These are phyloP conservation scores for Vulpes vulpes DNA, from an alignment of 2,113 vertebrate genomes.

Conservation along the genomic window DNA sequence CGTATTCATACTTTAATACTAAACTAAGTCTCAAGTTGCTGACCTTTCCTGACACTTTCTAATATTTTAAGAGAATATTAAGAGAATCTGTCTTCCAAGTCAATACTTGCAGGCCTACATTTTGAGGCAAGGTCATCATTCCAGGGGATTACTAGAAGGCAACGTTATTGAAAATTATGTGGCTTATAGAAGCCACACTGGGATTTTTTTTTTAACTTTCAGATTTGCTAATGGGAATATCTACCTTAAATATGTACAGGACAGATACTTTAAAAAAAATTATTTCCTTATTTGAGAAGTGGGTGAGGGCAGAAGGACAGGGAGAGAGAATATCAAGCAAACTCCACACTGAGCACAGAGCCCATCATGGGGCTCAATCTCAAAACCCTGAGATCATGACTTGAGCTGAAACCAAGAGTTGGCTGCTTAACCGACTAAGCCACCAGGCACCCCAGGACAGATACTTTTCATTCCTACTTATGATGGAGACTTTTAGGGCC, in stretches of 20 bases:
- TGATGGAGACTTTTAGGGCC: neutral
- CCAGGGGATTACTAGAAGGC: neutral
- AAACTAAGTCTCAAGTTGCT: neutral
- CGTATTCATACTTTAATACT: neutral
- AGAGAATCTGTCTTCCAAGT: neutral
- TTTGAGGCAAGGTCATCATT: neutral
- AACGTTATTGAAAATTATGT: neutral
- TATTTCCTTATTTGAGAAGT: neutral
- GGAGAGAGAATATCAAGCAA: neutral
- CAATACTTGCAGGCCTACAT: neutral
- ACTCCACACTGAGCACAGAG: neutral
- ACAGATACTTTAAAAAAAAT: neutral
- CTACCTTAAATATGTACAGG: neutral
- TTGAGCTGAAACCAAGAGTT: neutral
- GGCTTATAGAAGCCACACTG: neutral
- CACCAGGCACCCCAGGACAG: neutral
- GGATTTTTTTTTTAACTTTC: neutral
- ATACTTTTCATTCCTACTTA: neutral
- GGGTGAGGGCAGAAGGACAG: neutral
- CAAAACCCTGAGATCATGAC: neutral
- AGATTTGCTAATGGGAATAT: neutral
- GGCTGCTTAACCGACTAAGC: neutral
- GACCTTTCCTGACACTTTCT: neutral
- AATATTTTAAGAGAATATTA: neutral
- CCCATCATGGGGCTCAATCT: neutral